Evolutionary conservation across 2,113 vertebrate species (phyloP).

Genomic region (Picathartes gymnocephalus): DNA sequence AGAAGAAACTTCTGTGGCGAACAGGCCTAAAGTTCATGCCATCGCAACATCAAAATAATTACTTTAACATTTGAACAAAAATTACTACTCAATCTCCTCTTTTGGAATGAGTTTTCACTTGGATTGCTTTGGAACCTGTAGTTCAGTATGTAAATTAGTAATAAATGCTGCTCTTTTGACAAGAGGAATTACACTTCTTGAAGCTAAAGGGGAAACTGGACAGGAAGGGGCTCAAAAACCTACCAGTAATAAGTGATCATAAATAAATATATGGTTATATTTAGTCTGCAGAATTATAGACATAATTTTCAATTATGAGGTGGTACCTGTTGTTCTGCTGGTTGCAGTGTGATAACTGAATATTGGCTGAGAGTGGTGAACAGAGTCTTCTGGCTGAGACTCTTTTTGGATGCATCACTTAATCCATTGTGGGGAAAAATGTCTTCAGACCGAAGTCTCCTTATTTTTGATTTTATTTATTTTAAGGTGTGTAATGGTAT

Average conservation of each 20-base stretch:
- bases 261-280: background rate
- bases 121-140: background rate
- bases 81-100: background rate
- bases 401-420: background rate
- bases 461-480: background rate
- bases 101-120: background rate
- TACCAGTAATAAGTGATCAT: background rate
- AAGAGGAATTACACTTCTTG: background rate
- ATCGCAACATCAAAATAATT: background rate
- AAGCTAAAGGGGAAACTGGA: background rate
- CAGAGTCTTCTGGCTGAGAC: background rate
- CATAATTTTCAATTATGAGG: background rate
- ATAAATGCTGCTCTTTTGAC: background rate
- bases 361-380: background rate
- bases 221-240: background rate
- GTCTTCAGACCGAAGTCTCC: accelerated
- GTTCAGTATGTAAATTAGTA: background rate
- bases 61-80: background rate
- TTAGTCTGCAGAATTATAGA: background rate
- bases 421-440: background rate
- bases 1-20: background rate
- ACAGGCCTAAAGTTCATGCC: background rate
- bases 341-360: background rate
- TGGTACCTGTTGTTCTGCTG: background rate
- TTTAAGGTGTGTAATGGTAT: background rate